Base-by-base conservation (phyloP, 2,113 vertebrate genomes). In the Clarias gariepinus region DNA sequence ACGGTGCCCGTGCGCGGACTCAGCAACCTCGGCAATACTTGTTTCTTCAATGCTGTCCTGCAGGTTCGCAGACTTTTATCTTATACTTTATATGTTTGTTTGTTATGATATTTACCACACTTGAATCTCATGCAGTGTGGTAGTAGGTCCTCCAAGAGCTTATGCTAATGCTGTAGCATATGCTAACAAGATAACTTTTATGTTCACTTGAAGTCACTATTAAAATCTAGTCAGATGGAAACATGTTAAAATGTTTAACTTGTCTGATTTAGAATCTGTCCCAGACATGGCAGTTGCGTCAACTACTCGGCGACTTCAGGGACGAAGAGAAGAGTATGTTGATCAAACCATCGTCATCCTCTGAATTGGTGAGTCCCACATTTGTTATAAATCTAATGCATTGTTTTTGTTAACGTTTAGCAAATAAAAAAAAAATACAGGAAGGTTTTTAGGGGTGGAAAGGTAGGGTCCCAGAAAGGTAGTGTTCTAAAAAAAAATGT, bases 21-120 rank as follows among this genome's bases (percentile, higher is more conserved):
- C 82, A 98, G 97, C 92, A 99, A 99, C 91, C 92, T 99, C 92
- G 98, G 98, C 73, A 99, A 99, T 90, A 99, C 98, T 0, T 99
- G 98, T 87, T 99, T 99, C 93, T 99, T 99, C 88, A 99, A 99
- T 83, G 96, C 98, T 2, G 97, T 99, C 85, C 94, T 99, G 94
- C 98, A 99, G 97, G 98, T 99, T n/a, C 1, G 69, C 19, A n/a
- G 10, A 5, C 8, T 3, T 83, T 58, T 21, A 4, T 66, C 30
- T 66, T 47, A 4, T 21, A 11, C n/a, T 57, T 16, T 10, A 21
- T 66, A 15, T 10, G 15, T 33, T 33, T 19, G 7, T 77, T 25
- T 47, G 36, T n/a, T 5, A 28, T 12, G 11, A 76, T 53, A 53
- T 25, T 77, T 66, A 66, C 28, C 66, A 30, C 15, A 19, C 16